A percentile compares a stretch with the other conserved stretches of the same genome.
These are phyloP conservation scores for Polyodon spathula DNA, from an alignment of 2,113 vertebrate species.

Conservation along the genomic window DNA sequence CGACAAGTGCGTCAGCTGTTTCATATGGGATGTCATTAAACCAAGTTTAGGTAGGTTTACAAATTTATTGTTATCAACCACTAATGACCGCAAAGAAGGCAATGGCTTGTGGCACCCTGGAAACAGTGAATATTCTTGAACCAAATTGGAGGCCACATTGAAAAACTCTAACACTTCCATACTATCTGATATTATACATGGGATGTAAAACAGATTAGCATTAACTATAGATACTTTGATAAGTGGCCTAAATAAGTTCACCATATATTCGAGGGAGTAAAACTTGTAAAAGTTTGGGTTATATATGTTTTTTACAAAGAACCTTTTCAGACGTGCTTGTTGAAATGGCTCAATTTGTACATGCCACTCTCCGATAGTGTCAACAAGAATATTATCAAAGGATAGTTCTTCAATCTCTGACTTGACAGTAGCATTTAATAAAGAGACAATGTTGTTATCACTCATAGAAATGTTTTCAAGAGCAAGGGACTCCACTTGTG, in stretches of 20 bases:
- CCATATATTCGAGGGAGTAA: constrained; percentile 5
- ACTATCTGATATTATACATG: constrained; percentile 5
- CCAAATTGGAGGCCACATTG: not conserved
- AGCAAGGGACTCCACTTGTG: not conserved
- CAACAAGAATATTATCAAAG: not conserved
- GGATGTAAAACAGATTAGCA: constrained; percentile 3
- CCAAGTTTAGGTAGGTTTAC: not conserved
- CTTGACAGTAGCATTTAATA: not conserved
- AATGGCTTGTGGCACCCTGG: constrained; percentile 3
- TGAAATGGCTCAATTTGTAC: not conserved
- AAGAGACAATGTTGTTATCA: not conserved
- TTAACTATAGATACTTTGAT: not conserved
- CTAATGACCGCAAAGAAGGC: not conserved
- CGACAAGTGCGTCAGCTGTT: not conserved
- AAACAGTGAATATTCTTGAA: not conserved
- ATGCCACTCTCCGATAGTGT: not conserved
- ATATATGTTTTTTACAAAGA: not conserved
- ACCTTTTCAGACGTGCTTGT: not conserved
- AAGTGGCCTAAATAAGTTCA: not conserved
- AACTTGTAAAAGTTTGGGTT: constrained; percentile 13
- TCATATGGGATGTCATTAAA: not conserved
- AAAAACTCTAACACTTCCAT: constrained; percentile 1
- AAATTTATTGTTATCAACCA: constrained; percentile 1
- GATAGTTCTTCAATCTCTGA: not conserved
- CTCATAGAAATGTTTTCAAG: constrained; percentile 1